Evolutionary conservation across 2,797 vertebrate genomes (phyloP).

Genomic region (Urocyon cinereoargenteus): DNA sequence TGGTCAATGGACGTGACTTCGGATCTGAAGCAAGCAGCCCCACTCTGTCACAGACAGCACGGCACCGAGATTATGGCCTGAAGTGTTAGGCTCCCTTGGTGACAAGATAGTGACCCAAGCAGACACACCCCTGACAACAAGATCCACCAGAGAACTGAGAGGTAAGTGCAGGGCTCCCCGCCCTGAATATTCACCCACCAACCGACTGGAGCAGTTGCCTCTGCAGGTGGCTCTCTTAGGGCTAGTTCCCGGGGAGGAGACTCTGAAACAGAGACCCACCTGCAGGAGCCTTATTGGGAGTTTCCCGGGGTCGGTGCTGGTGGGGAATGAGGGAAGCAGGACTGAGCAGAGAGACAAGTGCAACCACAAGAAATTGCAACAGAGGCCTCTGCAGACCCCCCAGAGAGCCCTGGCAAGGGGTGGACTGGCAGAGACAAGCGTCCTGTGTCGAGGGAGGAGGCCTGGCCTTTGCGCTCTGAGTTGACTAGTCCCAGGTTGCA

Average conservation of each 20-base stretch:
- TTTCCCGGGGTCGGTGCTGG: not conserved
- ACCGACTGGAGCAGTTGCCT: not conserved
- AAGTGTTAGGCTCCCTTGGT: not conserved
- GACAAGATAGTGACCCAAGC: not conserved
- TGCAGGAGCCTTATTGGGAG: not conserved
- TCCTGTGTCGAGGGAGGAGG: not conserved
- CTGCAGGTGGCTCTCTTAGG: not conserved
- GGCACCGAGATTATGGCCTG: fast-evolving
- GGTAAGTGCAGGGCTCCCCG: not conserved
- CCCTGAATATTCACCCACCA: too few species aligned
- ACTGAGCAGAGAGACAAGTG: not conserved
- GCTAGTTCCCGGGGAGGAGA: not conserved
- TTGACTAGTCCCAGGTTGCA: not conserved
- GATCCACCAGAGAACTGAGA: not conserved
- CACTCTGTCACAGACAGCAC: not conserved
- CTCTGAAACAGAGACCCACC: not conserved
- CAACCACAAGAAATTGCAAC: not conserved
- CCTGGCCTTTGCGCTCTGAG: fast-evolving
- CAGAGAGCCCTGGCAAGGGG: not conserved
- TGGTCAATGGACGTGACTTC: not conserved
- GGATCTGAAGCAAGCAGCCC: not conserved
- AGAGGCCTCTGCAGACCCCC: not conserved
- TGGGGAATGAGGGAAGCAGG: not conserved
- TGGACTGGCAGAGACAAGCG: not conserved
- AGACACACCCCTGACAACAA: not conserved